Evolutionary conservation across 2,888 invertebrate species (phyloP), one percentile per base, ranked within the genome.

Genomic region (Leucozona laternaria): DNA sequence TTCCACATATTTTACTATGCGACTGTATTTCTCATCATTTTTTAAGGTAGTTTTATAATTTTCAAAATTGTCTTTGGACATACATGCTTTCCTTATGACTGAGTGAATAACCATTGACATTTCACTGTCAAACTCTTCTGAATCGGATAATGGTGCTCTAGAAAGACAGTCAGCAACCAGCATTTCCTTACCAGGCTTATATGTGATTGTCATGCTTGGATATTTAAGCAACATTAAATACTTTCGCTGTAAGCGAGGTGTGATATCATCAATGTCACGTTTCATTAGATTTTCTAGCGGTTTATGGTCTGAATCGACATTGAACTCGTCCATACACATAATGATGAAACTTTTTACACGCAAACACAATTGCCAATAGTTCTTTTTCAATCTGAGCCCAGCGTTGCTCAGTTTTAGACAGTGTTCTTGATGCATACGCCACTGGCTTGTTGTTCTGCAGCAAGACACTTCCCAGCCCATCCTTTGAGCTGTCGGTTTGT

Each of bases 321-420:
- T 88, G 48, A 90, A 89, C 62, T 90, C 90, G 82, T 11, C 64
- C 76, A 53, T 81, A 76, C 22, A 77, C 17, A 68, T 64, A 82
- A 40, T 53, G 64, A 48, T n/a, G n/a, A n/a, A n/a, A n/a, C n/a
- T n/a, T n/a, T n/a, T n/a, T n/a, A n/a, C n/a, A n/a, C n/a, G n/a
- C 89, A 88, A 89, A 90, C 6, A 89, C 89, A 10, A 90, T 89
- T 48, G 90, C 90, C 68, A 91, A 80, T 10, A 90, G 72, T 88
- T 92, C 90, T 87, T 91, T 91, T 88, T 91, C 91, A 13, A 92
- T 91, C 88, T 92, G 91, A 6, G 90, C 88, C 79, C 90, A 90
- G 37, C 88, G 89, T 73, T 88, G 75, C 31, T 75, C 48, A 50
- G 28, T 45, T 15, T 48, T 48, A 17, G 34, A 48, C 20, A 55